These are phyloP conservation scores for Tretioscincus oriximinensis DNA, from an alignment of 2,113 vertebrate genomes.

Conservation along the genomic window DNA sequence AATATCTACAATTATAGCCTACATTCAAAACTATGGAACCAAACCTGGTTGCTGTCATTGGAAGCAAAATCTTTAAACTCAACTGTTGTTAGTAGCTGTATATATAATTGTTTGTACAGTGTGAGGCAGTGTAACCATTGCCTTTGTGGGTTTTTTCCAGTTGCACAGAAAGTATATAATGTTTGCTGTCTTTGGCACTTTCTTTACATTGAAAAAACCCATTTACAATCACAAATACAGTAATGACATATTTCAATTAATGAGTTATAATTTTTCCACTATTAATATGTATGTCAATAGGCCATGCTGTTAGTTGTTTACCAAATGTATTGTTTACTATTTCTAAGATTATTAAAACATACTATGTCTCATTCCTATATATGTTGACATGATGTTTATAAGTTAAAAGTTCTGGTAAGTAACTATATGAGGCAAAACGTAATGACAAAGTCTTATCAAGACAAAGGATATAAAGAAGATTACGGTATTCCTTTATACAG, in stretches of 20 bases:
- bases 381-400: no score
- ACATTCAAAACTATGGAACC: neutral
- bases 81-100: neutral
- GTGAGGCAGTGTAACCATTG: neutral
- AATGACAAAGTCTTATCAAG: no score
- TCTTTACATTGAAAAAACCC: slow-evolving; percentile 54
- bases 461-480: no score
- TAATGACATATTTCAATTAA: slow-evolving; percentile 46
- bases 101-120: no score
- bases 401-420: no score
- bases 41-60: no score
- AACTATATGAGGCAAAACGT: no score
- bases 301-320: slow-evolving; percentile 58
- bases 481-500: slow-evolving; percentile 16
- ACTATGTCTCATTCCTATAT: no score
- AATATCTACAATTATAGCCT: neutral
- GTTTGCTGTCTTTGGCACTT: slow-evolving; percentile 57
- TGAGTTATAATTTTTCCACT: slow-evolving; percentile 49
- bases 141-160: neutral
- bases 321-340: slow-evolving; percentile 60
- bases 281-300: slow-evolving; percentile 46
- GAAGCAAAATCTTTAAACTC: slow-evolving; percentile 23
- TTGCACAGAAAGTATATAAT: slow-evolving; percentile 62
- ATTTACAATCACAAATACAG: slow-evolving; percentile 47
- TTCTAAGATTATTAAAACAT: slow-evolving; percentile 50